Conservation (phyloP, 2,888 invertebrate genomes). For the Protonemura montana region DNA sequence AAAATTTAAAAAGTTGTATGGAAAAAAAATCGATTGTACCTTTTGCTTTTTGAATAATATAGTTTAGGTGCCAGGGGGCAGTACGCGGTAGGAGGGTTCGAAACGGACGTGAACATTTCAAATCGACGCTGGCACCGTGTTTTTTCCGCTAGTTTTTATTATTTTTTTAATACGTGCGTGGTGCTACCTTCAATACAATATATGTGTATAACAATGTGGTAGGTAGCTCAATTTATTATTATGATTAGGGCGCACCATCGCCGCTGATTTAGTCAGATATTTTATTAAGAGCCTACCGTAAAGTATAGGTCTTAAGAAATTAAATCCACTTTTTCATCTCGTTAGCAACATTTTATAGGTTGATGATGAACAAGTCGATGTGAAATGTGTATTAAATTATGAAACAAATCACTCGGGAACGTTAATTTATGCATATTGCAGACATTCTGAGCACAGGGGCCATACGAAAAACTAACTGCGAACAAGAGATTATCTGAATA, state of each 20-base stretch:
- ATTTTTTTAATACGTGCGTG: neutral
- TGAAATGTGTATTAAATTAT: slow-evolving; percentile 20
- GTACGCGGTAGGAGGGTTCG: neutral
- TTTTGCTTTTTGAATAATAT: neutral
- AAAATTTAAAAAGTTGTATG: neutral
- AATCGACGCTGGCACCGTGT: neutral
- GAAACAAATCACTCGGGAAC: slow-evolving; percentile 35
- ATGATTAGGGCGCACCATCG: slow-evolving; percentile 34
- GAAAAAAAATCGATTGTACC: neutral
- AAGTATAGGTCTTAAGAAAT: slow-evolving; percentile 35
- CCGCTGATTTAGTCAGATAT: slow-evolving; percentile 20
- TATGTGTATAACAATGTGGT: slow-evolving; percentile 29
- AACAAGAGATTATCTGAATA: neutral
- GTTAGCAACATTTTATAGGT: slow-evolving; percentile 1
- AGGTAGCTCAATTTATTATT: slow-evolving; percentile 39
- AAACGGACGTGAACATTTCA: neutral
- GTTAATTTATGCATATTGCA: slow-evolving; percentile 27
- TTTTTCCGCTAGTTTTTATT: neutral
- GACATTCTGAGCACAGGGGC: neutral
- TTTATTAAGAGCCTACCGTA: slow-evolving; percentile 24
- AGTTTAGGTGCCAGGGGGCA: neutral
- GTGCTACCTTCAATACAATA: neutral
- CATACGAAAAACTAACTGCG: slow-evolving; percentile 12
- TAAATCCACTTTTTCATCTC: slow-evolving; percentile 26
- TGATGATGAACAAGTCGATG: slow-evolving; percentile 14